Base-by-base conservation (phyloP, 2,113 vertebrate genomes). In the Phaethon lepturus region DNA sequence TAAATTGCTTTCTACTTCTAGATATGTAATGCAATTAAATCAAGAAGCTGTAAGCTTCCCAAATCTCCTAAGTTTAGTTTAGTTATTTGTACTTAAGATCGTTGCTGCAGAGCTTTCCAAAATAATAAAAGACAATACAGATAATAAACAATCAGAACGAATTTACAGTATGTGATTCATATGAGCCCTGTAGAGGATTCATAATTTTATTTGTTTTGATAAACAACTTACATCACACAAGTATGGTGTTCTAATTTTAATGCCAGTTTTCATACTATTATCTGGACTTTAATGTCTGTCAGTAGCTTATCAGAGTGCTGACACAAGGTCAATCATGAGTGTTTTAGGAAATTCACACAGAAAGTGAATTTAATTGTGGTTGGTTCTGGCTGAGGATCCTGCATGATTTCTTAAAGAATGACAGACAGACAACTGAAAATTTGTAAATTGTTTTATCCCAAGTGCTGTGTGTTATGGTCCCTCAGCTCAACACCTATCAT, bases 1-100 rank as follows among this genome's bases (percentile, higher is more conserved):
- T 95, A 96, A 98, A 98, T 98, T 96, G 97, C 97, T 97, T 95
- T 93, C 97, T 96, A 89, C 98, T 98, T 98, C 96, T 55, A 97
- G 95, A 95, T 77, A 13, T 77, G 91, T 97, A 98, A 98, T 96
- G 96, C 96, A 98, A 98, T 98, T 98, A 98, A 98, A 96, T 95
- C 33, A 86, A 97, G 97, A 92, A 95, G 92, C 89, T 97, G 62
- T 77, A 92, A 97, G 88, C 95, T 93, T 97, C 92, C 58, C 74
- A 78, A 75, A 89, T 96, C 56, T 78, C 96, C 88, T 74, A 84
- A 94, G 64, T 97, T 98, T 96, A 75, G 76, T 94, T 92, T 89
- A 97, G 95, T 91, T 92, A 77, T 96, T 96, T 97, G 77, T 96
- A 81, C 87, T 97, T 95, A 52, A 83, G 52, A 63, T 78, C 82